phyloP scores from a whole-genome alignment of 2,888 invertebrate genomes.

The Chrysina gloriosa region DNA sequence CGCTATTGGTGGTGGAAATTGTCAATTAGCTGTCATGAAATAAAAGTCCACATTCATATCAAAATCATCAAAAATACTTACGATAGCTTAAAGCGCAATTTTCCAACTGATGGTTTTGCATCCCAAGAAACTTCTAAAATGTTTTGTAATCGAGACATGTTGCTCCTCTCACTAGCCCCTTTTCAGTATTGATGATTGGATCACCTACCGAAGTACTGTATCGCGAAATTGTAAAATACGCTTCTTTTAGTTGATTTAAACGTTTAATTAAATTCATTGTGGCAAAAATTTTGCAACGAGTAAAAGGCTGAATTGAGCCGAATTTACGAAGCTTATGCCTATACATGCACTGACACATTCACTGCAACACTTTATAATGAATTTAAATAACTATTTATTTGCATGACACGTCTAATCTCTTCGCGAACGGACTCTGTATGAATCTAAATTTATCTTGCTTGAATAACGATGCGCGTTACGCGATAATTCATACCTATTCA shows the following conservation, averaged over 20 bases:
- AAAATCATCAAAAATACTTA: no score
- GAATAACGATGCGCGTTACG: not conserved
- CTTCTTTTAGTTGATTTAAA: not conserved
- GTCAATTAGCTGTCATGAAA: not conserved
- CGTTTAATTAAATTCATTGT: not conserved
- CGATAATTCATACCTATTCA: no score
- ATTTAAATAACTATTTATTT: not conserved
- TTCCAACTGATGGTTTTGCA: slow-evolving; percentile 17
- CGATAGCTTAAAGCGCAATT: slow-evolving; percentile 18
- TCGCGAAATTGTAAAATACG: not conserved
- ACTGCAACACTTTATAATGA: not conserved
- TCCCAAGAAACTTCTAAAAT: slow-evolving; percentile 8
- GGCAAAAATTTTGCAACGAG: not conserved
- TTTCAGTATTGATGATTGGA: not conserved
- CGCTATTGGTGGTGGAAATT: no score
- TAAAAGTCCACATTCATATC: not conserved
- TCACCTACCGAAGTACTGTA: not conserved
- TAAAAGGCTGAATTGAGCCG: not conserved
- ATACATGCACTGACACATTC: no score
- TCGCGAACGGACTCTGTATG: not conserved
- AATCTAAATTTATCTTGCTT: not conserved
- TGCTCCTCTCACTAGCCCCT: not conserved
- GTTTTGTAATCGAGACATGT: not conserved
- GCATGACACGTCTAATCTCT: not conserved
- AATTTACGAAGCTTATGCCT: not conserved